A percentile compares a stretch with the other conserved stretches of the same genome.
phyloP scores from a whole-genome alignment of 2,797 vertebrate genomes.

The Hapalemur alaotrensis region DNA sequence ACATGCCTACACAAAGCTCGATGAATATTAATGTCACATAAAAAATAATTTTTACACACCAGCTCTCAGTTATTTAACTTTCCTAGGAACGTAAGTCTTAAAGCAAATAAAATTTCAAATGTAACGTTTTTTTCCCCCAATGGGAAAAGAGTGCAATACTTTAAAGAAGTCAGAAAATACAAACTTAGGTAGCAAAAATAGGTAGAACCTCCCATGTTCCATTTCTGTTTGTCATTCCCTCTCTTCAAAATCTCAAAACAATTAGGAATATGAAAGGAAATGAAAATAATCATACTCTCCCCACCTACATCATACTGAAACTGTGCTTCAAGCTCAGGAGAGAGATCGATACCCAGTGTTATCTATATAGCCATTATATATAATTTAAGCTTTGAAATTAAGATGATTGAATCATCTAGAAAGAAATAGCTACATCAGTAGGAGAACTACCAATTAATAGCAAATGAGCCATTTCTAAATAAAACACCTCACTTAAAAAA shows the following conservation, averaged over 20 bases:
- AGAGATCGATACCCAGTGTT: background rate
- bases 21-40: background rate
- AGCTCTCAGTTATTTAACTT: background rate
- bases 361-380: background rate
- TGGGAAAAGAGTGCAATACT: background rate
- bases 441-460: background rate
- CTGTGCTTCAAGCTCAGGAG: background rate
- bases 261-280: background rate
- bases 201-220: background rate
- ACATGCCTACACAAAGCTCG: background rate
- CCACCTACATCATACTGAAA: background rate
- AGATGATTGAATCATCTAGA: slow-evolving; percentile 1
- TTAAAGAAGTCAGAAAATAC: slow-evolving; percentile 51
- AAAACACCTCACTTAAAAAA: background rate
- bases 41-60: slow-evolving; percentile 45
- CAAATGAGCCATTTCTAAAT: slow-evolving; percentile 42
- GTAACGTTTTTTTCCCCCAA: background rate
- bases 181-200: slow-evolving; percentile 24
- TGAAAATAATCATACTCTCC: background rate
- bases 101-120: slow-evolving; percentile 53
- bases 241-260: slow-evolving; percentile 21
- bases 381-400: background rate
- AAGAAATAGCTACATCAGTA: background rate
- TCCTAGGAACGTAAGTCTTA: slow-evolving; percentile 49
- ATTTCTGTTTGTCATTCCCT: slow-evolving; percentile 2